Evolutionary conservation across 2,113 vertebrate genomes (phyloP).

Genomic region (Syngnathus scovelli): DNA sequence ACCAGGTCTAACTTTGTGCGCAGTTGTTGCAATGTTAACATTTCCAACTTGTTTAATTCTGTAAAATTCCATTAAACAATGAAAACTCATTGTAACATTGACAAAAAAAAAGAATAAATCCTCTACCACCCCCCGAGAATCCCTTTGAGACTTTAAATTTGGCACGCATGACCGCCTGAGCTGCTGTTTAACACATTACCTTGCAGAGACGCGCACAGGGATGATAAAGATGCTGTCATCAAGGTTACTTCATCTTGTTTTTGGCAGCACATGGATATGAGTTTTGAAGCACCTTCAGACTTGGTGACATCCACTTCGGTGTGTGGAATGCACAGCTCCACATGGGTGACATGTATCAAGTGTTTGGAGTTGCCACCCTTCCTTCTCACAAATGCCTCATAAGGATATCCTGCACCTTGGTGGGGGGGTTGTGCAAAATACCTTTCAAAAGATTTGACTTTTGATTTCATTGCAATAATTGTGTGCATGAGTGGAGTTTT

Average conservation of each 20-base stretch:
- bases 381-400: background rate
- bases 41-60: no score
- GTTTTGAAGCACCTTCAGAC: constrained; percentile 5
- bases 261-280: constrained; percentile 6
- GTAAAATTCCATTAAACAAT: background rate
- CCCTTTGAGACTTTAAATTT: background rate
- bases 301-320: constrained; percentile 16
- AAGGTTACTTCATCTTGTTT: constrained; percentile 15
- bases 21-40: no score
- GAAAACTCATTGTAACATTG: background rate
- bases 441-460: background rate
- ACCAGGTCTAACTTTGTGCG: no score
- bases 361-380: constrained; percentile 11
- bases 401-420: constrained; percentile 13
- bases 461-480: no score
- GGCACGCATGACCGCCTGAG: background rate
- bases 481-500: no score
- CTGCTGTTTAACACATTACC: constrained; percentile 10
- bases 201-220: constrained; percentile 22
- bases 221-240: constrained; percentile 26
- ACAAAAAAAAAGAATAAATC: background rate
- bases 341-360: constrained; percentile 9
- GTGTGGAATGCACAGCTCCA: background rate
- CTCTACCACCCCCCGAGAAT: background rate
- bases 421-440: background rate